phyloP scores from a whole-genome alignment of 1,140 invertebrate species.

The Ganaspis sp. region DNA sequence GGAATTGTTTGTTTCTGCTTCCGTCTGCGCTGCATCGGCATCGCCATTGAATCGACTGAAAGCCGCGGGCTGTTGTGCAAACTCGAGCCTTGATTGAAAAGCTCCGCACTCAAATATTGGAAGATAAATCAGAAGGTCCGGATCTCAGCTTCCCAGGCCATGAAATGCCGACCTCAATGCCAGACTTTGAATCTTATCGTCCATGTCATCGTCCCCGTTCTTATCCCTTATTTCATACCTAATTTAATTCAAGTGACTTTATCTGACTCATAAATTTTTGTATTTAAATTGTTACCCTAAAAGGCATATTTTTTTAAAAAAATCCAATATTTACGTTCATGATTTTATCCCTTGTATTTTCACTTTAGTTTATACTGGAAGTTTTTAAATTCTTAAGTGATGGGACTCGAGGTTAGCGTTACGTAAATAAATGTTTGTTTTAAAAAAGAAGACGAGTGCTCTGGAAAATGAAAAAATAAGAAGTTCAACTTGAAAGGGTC shows the following conservation, averaged over 20 bases:
- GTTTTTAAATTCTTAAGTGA: not conserved
- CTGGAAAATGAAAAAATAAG: not conserved
- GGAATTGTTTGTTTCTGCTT: conserved; percentile 70
- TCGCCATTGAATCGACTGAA: conserved; percentile 67
- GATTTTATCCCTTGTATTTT: too few species aligned
- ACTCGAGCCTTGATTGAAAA: conserved; percentile 73
- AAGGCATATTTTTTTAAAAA: too few species aligned
- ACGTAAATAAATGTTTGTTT: not conserved
- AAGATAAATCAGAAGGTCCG: conserved; percentile 70
- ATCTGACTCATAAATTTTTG: not conserved
- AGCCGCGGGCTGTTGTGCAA: conserved; percentile 73
- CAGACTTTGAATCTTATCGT: not conserved
- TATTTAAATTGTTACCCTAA: not conserved
- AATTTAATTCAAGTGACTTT: conserved; percentile 13
- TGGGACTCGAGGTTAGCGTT: not conserved
- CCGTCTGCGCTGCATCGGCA: conserved; percentile 66
- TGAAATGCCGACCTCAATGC: not conserved
- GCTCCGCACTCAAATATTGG: conserved; percentile 74
- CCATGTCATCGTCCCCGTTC: conserved; percentile 17
- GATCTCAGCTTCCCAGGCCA: conserved; percentile 41
- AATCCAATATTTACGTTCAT: too few species aligned
- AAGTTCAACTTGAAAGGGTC: not conserved
- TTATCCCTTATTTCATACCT: conserved; percentile 8
- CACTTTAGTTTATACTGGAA: not conserved
- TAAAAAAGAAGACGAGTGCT: not conserved